Percentiles rank a stretch among this genome's conserved stretches.
Conservation (phyloP, 2,797 vertebrate species). For the Picus viridis region DNA sequence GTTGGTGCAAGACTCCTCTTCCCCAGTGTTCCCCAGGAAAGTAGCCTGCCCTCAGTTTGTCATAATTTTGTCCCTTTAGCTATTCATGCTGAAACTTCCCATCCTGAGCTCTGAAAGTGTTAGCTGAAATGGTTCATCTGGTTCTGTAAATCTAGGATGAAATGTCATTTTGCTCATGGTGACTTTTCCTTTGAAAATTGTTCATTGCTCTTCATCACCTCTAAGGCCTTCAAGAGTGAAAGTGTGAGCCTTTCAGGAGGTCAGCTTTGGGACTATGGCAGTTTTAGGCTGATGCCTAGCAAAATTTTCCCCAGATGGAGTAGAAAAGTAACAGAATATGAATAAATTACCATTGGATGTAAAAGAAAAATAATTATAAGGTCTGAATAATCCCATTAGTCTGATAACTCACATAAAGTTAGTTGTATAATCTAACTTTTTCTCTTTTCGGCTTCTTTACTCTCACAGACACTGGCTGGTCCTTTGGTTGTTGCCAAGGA, state of each 20-base stretch:
- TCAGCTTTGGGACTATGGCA: neutral
- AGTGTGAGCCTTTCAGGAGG: constrained; percentile 24
- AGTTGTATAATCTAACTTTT: no score
- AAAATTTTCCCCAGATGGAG: no score
- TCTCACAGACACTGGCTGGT: no score
- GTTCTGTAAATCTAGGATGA: constrained; percentile 48
- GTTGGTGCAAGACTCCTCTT: neutral
- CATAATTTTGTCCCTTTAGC: constrained; percentile 10
- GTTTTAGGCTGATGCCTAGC: no score
- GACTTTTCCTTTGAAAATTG: constrained; percentile 56
- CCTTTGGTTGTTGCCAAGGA: neutral
- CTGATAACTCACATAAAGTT: no score
- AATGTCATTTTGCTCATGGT: constrained; percentile 45
- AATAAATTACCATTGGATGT: no score
- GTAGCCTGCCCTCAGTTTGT: neutral
- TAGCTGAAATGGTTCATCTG: constrained; percentile 54
- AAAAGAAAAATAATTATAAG: no score
- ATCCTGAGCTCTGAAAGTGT: constrained; percentile 47
- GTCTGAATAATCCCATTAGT: no score
- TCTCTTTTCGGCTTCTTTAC: no score
- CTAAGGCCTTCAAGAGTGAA: neutral
- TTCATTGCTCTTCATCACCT: constrained; percentile 23
- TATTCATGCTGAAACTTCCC: constrained; percentile 18
- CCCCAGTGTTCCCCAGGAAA: neutral
- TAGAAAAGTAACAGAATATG: no score